Percentiles rank a stretch among this genome's conserved stretches.
Conservation (phyloP, 1,140 invertebrate species). For the Apis mellifera region DNA sequence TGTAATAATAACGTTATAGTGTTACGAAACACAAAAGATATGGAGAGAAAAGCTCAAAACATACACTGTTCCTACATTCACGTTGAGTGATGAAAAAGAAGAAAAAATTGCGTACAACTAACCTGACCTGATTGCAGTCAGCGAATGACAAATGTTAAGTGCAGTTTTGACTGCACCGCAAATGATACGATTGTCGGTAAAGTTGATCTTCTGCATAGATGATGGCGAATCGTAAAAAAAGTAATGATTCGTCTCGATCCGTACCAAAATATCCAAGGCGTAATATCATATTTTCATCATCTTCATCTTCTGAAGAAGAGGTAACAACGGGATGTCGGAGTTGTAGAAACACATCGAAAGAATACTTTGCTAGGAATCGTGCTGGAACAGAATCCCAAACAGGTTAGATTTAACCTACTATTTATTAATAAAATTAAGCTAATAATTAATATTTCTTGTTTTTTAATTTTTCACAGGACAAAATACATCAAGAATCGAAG, state of each 20-base stretch:
- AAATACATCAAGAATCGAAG: constrained; percentile 83
- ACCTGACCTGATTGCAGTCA: constrained; percentile 33
- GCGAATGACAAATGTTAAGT: constrained; percentile 58
- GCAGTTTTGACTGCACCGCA: constrained; percentile 33
- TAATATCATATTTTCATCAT: constrained; percentile 14
- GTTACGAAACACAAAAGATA: constrained; percentile 28
- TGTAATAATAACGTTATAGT: constrained; percentile 12
- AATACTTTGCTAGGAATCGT: constrained; percentile 28
- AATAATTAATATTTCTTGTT: neutral
- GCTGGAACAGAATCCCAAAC: constrained; percentile 30
- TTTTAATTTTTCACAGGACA: constrained; percentile 51
- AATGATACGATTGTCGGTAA: constrained; percentile 57
- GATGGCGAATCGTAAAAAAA: constrained; percentile 57
- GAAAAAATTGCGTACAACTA: constrained; percentile 9
- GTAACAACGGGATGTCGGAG: neutral
- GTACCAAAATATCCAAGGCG: constrained; percentile 22
- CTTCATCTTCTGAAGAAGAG: constrained; percentile 56
- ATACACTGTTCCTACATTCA: neutral
- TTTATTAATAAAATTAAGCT: neutral
- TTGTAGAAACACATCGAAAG: constrained; percentile 17
- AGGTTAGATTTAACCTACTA: constrained; percentile 52
- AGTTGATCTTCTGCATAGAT: constrained; percentile 44
- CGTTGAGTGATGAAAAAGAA: neutral
- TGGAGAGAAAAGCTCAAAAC: neutral
- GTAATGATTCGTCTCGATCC: constrained; percentile 39